phyloP scores from a whole-genome alignment of 2,888 invertebrate genomes.

The Sussaba pulchella region DNA sequence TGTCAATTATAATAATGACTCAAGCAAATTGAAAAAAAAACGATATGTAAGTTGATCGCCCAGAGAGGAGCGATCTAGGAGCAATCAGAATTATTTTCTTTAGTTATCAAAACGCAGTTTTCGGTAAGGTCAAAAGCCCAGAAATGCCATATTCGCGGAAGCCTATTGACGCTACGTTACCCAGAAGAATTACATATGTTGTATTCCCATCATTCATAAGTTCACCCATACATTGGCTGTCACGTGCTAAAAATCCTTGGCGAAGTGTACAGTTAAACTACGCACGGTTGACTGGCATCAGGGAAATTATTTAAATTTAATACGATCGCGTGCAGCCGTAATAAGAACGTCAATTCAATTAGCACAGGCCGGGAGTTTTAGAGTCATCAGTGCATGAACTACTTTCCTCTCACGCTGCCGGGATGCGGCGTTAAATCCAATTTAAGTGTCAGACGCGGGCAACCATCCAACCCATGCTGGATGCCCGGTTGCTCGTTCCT shows the following conservation, averaged over 20 bases:
- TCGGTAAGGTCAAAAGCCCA: too few relatives aligned
- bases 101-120: too few relatives aligned
- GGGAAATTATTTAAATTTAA: slow-evolving; percentile 73
- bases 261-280: not conserved
- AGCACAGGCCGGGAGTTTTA: slow-evolving; percentile 67
- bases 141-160: too few relatives aligned
- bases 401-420: slow-evolving; percentile 64
- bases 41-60: too few relatives aligned
- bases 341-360: slow-evolving; percentile 77
- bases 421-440: slow-evolving; percentile 63
- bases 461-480: slow-evolving; percentile 60
- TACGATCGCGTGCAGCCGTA: slow-evolving; percentile 72
- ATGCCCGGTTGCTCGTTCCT: slow-evolving; percentile 46
- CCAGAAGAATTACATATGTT: not conserved
- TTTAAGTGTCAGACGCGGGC: slow-evolving; percentile 68
- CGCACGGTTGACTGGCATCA: slow-evolving; percentile 2
- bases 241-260: not conserved
- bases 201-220: not conserved
- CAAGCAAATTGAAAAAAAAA: too few relatives aligned
- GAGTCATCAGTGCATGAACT: slow-evolving; percentile 72
- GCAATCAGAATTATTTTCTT: too few relatives aligned
- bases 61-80: too few relatives aligned
- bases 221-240: not conserved
- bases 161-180: too few relatives aligned
- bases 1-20: too few relatives aligned